These are phyloP conservation scores for Agonopterix heracliana DNA, from an alignment of 2,888 invertebrate species.

Conservation along the genomic window DNA sequence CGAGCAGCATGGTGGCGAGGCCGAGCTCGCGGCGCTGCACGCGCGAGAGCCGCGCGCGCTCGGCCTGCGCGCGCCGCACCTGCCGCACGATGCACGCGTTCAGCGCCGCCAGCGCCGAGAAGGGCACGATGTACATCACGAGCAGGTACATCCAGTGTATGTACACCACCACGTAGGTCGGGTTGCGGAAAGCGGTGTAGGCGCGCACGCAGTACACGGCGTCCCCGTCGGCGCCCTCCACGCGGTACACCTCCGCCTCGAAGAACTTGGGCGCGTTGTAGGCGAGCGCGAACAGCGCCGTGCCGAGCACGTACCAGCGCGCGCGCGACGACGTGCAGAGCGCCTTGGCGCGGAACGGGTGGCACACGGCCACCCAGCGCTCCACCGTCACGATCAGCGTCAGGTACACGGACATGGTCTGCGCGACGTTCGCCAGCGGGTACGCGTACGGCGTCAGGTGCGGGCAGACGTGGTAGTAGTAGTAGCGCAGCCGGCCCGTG, in stretches of 20 bases:
- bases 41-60: constrained; percentile 91
- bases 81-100: constrained; percentile 94
- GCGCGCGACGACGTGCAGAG: constrained; percentile 92
- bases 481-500: constrained; percentile 84
- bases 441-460: constrained; percentile 87
- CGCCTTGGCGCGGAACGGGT: constrained; percentile 90
- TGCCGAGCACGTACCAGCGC: constrained; percentile 89
- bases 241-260: constrained; percentile 76
- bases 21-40: constrained; percentile 95
- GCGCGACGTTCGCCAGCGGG: constrained; percentile 90
- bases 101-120: constrained; percentile 89
- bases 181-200: constrained; percentile 81
- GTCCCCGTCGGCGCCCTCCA: constrained; percentile 60
- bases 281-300: constrained; percentile 85
- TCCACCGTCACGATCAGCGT: constrained; percentile 93
- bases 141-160: constrained; percentile 96
- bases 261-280: constrained; percentile 91
- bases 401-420: constrained; percentile 96
- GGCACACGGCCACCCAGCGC: constrained; percentile 95
- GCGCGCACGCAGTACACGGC: constrained; percentile 83
- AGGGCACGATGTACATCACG: constrained; percentile 95
- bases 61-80: constrained; percentile 91
- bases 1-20: constrained; percentile 95
- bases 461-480: constrained; percentile 87
- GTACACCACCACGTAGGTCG: constrained; percentile 88